Percentiles rank a stretch among this genome's conserved stretches.
Conservation (phyloP, 2,888 invertebrate species). For the Drosophila melanosoma region DNA sequence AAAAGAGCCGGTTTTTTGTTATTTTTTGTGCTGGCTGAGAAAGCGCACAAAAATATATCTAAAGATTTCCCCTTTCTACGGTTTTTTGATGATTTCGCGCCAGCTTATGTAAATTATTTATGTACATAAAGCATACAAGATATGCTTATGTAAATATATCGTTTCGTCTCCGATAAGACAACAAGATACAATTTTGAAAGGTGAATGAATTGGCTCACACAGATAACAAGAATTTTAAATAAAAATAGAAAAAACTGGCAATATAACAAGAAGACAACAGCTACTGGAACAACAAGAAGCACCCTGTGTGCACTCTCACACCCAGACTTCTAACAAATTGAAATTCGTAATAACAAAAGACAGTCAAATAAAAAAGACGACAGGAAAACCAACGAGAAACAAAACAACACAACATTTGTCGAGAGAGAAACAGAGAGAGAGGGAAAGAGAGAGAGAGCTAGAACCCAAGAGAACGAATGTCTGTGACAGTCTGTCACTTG, state of each 20-base stretch:
- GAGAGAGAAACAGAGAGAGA: constrained; percentile 11
- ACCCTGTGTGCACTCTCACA: constrained; percentile 35
- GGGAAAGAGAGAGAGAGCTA: constrained; percentile 4
- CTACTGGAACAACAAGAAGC: constrained; percentile 34
- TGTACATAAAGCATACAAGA: constrained; percentile 24
- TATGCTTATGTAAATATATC: constrained; percentile 60
- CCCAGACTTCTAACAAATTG: constrained; percentile 28
- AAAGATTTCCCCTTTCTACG: constrained; percentile 48
- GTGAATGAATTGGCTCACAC: constrained; percentile 66
- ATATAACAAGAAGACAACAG: constrained; percentile 19
- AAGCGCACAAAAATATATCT: constrained; percentile 18
- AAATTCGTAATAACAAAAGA: constrained; percentile 59
- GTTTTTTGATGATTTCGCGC: constrained; percentile 29
- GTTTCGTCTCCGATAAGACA: constrained; percentile 47
- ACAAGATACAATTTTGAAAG: constrained; percentile 48
- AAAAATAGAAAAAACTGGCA: constrained; percentile 21
- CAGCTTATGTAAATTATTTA: constrained; percentile 62
- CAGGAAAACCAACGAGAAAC: constrained; percentile 61
- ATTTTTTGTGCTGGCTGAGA: constrained; percentile 33
- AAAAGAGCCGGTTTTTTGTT: constrained; percentile 60
- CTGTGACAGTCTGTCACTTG: constrained; percentile 52
- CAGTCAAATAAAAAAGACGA: constrained; percentile 43
- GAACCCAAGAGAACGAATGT: constrained; percentile 42
- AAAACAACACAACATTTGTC: constrained; percentile 52
- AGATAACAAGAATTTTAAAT: constrained; percentile 60